These are phyloP conservation scores for Podarcis cretensis DNA, from an alignment of 2,113 vertebrate species.

Conservation along the genomic window DNA sequence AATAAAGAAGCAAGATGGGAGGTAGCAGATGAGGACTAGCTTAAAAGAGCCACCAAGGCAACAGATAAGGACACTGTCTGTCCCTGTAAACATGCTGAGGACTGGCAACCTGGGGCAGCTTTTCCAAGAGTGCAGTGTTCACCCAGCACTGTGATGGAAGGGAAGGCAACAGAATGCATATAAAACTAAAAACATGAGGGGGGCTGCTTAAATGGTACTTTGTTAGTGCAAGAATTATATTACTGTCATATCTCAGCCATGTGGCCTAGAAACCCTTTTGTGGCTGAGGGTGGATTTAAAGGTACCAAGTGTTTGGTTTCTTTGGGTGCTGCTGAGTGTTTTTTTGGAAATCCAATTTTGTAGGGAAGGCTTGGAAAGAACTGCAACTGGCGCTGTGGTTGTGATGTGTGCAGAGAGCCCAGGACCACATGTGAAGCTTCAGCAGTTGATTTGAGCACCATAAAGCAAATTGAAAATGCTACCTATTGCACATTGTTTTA, in stretches of 20 bases:
- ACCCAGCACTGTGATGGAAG: conserved; percentile 56
- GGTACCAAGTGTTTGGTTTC: conserved; percentile 40
- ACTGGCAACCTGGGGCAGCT: conserved; percentile 66
- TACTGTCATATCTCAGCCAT: conserved; percentile 56
- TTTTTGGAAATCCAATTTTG: conserved; percentile 45
- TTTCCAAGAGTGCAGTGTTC: conserved; percentile 4
- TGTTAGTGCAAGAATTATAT: conserved; percentile 70
- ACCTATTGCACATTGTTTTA: conserved; percentile 92
- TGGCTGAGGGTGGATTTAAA: conserved; percentile 76
- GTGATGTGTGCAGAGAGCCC: conserved; percentile 18
- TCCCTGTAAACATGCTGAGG: conserved; percentile 30
- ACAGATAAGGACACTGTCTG: conserved; percentile 20
- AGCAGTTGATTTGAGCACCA: conserved; percentile 70
- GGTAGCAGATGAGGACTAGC: conserved; percentile 74
- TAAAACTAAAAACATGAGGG: conserved; percentile 76
- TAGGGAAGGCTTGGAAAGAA: conserved; percentile 17
- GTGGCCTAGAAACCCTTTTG: conserved; percentile 28
- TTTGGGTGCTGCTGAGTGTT: conserved; percentile 31
- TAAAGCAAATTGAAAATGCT: conserved; percentile 85
- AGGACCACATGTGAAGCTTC: conserved; percentile 14
- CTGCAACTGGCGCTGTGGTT: not conserved
- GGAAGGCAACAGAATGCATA: conserved; percentile 69
- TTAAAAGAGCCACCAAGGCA: conserved; percentile 54
- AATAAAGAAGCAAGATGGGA: conserved; percentile 80
- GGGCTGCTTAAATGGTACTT: conserved; percentile 72